phyloP scores from a whole-genome alignment of 2,888 invertebrate species.

The Xanthorhoe spadicearia region DNA sequence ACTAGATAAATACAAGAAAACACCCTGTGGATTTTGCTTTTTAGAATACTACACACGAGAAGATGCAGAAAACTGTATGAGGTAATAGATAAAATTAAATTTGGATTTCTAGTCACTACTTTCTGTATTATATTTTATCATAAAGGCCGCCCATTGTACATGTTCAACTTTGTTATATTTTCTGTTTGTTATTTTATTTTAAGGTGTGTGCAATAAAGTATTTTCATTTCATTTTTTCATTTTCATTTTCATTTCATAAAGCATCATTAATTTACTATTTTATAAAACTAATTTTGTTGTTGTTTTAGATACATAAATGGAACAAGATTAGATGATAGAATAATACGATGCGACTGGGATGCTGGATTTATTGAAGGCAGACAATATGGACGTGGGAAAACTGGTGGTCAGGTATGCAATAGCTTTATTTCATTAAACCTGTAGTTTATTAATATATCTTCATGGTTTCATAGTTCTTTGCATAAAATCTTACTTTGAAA shows the following conservation, averaged over 20 bases:
- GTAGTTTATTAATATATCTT: neutral
- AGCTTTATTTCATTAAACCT: too few relatives aligned
- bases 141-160: too few relatives aligned
- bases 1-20: conserved; percentile 98
- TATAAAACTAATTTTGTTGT: neutral
- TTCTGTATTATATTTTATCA: too few relatives aligned
- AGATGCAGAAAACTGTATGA: conserved; percentile 92
- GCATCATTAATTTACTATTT: neutral
- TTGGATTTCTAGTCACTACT: neutral
- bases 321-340: conserved; percentile 97
- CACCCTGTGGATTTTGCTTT: conserved; percentile 99
- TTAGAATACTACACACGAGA: conserved; percentile 94
- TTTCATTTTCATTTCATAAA: too few relatives aligned
- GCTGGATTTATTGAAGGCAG: conserved; percentile 99
- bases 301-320: conserved; percentile 94
- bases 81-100: conserved; percentile 63
- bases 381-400: conserved; percentile 98
- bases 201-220: too few relatives aligned
- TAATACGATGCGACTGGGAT: conserved; percentile 99
- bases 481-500: too few relatives aligned
- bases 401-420: conserved; percentile 95
- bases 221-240: too few relatives aligned
- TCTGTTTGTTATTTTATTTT: too few relatives aligned
- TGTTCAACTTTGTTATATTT: too few relatives aligned
- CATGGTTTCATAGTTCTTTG: too few relatives aligned